Evolutionary conservation across 1,140 invertebrate species (phyloP), one percentile per base, ranked within the genome.

Genomic region (Nebria ingens): DNA sequence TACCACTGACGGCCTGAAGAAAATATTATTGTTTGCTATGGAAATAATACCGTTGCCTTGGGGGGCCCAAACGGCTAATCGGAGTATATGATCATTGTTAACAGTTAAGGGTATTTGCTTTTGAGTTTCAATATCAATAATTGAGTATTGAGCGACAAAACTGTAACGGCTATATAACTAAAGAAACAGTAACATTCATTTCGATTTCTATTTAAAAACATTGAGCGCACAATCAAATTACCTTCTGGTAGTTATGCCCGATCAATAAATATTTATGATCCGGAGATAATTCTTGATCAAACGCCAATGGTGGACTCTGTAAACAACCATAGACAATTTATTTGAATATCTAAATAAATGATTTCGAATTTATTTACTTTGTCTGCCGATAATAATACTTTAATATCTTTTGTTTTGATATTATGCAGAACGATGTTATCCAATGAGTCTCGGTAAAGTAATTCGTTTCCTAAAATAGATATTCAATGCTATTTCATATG

Each of bases 1-100:
- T 56, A 71, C 76, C 34, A 76, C 74, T 20, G 67, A 71, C 34
- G 69, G 68, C 60, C 79, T 75, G 56, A 52, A 52, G 51, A 52
- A 92, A 54, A 95, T 83, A 65, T 94, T 87, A 66, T 93, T 93
- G 40, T 81, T 72, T 58, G 82, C 79, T 0, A 95, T 88, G 65
- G 86, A 90, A 13, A 85, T 81, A 40, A 89, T 65, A 1, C 77
- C 77, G 64, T 87, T 86, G 6, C 82, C 83, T 0, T 71, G 65
- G 0, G 87, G 86, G 0, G 82, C 81, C 88, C 89, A 93, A 0
- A 74, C 71, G 23, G 81, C 84, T 58, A 85, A 76, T 61, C 86
- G 82, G 15, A 85, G 62, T 38, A 74, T 75, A 20, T 72, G 70
- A 2, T 80, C 74, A 45, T 75, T 69, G 52, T 77, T 76, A 1